A percentile compares a stretch with the other conserved stretches of the same genome.
These are phyloP conservation scores for Cephus runcator DNA, from an alignment of 2,888 invertebrate genomes.

Conservation along the genomic window DNA sequence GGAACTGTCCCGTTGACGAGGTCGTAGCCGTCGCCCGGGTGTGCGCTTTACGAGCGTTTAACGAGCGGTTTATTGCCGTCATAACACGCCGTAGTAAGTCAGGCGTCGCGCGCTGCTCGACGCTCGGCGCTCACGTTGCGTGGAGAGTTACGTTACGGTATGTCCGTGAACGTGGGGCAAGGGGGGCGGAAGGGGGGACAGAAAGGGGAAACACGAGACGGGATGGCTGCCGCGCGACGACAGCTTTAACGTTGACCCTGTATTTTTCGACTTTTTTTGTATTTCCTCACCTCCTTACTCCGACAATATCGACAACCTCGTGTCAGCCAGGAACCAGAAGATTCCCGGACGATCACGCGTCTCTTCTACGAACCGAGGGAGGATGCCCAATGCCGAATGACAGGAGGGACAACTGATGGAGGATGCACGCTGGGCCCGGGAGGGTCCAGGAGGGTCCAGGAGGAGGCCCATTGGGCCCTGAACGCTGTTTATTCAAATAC, in stretches of 20 bases:
- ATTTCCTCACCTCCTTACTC: neutral
- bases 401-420: neutral
- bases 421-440: neutral
- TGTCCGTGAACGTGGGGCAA: neutral
- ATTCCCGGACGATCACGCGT: neutral
- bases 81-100: slow-evolving; percentile 1
- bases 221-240: neutral
- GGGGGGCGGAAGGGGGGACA: neutral
- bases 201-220: neutral
- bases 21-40: slow-evolving; percentile 14
- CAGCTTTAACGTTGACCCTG: neutral
- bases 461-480: neutral
- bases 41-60: slow-evolving; percentile 54
- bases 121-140: neutral
- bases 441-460: too few relatives aligned
- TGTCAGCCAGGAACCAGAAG: neutral
- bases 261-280: too few relatives aligned
- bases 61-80: slow-evolving; percentile 52
- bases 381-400: too few relatives aligned
- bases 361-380: neutral
- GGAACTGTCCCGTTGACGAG: neutral
- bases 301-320: neutral
- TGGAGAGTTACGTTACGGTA: neutral
- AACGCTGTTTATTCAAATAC: neutral
- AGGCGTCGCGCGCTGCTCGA: neutral